Evolutionary conservation across 2,113 vertebrate genomes (phyloP), one percentile per base, ranked within the genome.

Genomic region (Cavia porcellus): DNA sequence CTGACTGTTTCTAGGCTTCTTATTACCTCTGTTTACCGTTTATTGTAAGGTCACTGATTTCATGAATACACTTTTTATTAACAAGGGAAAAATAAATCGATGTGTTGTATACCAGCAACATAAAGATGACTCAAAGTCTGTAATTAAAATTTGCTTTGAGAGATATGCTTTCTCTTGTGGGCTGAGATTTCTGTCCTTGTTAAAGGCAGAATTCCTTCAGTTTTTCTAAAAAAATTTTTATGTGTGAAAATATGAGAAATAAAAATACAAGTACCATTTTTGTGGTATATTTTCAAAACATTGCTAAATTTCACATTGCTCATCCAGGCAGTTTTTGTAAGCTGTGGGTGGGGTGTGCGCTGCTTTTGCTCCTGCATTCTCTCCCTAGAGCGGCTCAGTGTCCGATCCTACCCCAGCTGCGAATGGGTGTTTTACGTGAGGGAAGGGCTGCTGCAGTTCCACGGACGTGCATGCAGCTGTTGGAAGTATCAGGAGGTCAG

Each of bases 21-120:
- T 95, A 55, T 97, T 96, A 59, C 35, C 92, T 91, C 70, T 96
- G 35, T 97, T 98, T 89, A 4, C 25, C 81, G 90, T 95, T 97
- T 97, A 95, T 93, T 96, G 20, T 85, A 85, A 93, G 28, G 75
- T 72, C 61, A 81, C 59, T 75, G 72, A 50, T 92, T 90, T 32
- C 90, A n/a, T 93, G 74, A 83, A 80, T 96, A 50, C 62, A 68
- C 52, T 83, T 90, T 95, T 88, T 95, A 35, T 86, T 83, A 90
- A 80, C 35, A 79, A 42, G 66, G 57, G 64, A 97, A 82, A 97
- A 95, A 52, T 70, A 17, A 89, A 87, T 68, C 86, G 19, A 90
- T 61, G 66, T 95, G 7, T 82, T 45, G 79, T 55, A 5, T 12
- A 55, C 64, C 20, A 61, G 35, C 62, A 61, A n/a, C 57, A 84